phyloP scores from a whole-genome alignment of 1,140 invertebrate species.

The Elymnias hypermnestra region DNA sequence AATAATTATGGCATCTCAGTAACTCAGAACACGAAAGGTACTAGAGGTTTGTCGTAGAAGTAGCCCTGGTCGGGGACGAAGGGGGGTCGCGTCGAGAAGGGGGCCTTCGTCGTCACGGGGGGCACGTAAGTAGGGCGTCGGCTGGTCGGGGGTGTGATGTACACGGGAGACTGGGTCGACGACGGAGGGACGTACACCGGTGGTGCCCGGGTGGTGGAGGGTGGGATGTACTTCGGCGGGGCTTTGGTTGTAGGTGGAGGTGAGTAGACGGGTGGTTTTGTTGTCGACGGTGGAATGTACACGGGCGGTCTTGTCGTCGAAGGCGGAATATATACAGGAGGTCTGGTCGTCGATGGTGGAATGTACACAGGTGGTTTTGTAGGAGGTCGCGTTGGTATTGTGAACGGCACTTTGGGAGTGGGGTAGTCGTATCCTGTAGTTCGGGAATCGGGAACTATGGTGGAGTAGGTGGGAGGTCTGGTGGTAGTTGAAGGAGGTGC shows the following conservation, averaged over 20 bases:
- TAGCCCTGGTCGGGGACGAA: constrained; percentile 54
- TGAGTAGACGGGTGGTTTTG: constrained; percentile 33
- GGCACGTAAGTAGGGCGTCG: constrained; percentile 24
- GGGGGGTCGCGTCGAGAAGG: constrained; percentile 40
- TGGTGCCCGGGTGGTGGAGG: constrained; percentile 14
- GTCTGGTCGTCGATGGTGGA: constrained; percentile 16
- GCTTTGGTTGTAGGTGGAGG: constrained; percentile 20
- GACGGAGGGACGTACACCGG: constrained; percentile 11
- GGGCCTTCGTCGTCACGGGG: neutral
- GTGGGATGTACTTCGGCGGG: constrained; percentile 11
- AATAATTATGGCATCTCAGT: constrained; percentile 65
- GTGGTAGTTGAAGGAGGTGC: constrained; percentile 16
- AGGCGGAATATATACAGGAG: too few relatives aligned
- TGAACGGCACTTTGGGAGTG: constrained; percentile 56
- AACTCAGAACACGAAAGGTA: constrained; percentile 61
- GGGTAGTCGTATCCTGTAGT: constrained; percentile 72
- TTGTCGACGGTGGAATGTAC: constrained; percentile 22
- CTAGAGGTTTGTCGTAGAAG: constrained; percentile 56
- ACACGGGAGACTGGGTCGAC: constrained; percentile 19
- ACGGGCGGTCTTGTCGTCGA: too few relatives aligned
- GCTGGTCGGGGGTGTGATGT: constrained; percentile 24
- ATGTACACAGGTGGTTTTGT: constrained; percentile 20
- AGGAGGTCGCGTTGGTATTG: constrained; percentile 25
- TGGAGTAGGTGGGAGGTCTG: constrained; percentile 23
- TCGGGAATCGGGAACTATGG: constrained; percentile 15